Base-by-base conservation (phyloP, 2,888 invertebrate species). In the Teleogryllus oceanicus region DNA sequence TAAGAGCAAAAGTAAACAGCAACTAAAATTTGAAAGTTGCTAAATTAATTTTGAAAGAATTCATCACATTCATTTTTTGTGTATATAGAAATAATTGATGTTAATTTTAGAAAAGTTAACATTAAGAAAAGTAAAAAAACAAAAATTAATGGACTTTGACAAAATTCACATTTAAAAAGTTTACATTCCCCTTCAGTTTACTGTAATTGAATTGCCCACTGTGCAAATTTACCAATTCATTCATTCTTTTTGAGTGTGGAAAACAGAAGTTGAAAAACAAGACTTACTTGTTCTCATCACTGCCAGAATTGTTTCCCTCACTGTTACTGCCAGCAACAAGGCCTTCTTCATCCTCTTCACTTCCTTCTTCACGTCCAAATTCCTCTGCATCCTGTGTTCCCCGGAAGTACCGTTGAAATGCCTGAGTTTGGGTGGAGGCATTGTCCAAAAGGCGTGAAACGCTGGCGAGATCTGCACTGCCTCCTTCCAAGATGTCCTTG, bases 241-340 rank as follows among this genome's bases (percentile, higher is more conserved):
- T 8, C 37, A 37, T 37, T 37, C 37, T 37, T 37, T 37, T 37
- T 37, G 37, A 37, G 8, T 37, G 37, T 37, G 37, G 8, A 37
- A 37, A 5, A 8, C 5, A 37, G 0, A 37, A 37, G 37, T 8
- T 8, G 37, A 37, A 37, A 37, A 37, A 8, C 37, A 8, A 37
- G 37, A 89, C 89, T 89, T 87, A 92, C 92, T 90, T 90, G 86
- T 93, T 93, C 86, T 95, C 95, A 86, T 95, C 95, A 82, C 94
- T 94, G 82, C 94, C 95, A 18, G 94, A 94, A 84, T 93, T 92
- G 84, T 94, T 94, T 84, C 93, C 94, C 86, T 95, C 95, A 84
- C 93, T 92, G 84, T 94, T 94, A 83, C 91, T 91, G 20, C 91
- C 90, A 4, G 94, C 95, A 0, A 95, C 92, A 0, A 94, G 89